phyloP scores from a whole-genome alignment of 35 echinoderm and acorn worm genomes.

The Apostichopus parvimensis region DNA sequence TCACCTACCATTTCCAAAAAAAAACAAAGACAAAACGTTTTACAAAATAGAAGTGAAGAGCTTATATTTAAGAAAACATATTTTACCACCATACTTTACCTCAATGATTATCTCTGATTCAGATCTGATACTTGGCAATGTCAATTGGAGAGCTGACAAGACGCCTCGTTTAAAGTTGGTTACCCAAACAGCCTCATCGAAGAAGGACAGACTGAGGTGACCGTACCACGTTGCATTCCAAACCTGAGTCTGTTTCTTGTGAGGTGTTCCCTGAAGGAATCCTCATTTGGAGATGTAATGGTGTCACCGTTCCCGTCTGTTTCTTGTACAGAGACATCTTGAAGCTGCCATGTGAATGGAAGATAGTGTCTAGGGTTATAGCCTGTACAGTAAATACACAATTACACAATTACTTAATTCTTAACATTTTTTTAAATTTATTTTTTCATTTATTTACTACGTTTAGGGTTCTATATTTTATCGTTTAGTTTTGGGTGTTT shows the following conservation, averaged over 20 bases:
- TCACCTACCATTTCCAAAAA: no score
- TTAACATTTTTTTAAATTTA: no score
- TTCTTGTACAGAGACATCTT: conserved; percentile 39
- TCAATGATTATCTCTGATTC: conserved; percentile 22
- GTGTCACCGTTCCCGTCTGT: conserved; percentile 11
- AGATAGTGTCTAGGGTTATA: no score
- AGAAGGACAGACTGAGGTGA: conserved; percentile 72
- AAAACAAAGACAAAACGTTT: no score
- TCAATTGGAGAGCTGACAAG: conserved; percentile 74
- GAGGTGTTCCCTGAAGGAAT: conserved; percentile 28
- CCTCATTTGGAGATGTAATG: conserved; percentile 50
- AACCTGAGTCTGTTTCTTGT: conserved; percentile 56
- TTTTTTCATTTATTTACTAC: no score
- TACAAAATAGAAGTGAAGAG: no score
- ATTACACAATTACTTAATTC: no score
- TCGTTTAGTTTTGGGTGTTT: no score
- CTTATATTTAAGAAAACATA: no score
- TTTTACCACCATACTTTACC: neutral
- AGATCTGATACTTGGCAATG: neutral
- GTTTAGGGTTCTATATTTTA: no score
- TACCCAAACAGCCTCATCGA: conserved; percentile 53
- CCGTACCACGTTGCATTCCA: conserved; percentile 64
- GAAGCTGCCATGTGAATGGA: conserved; percentile 4
- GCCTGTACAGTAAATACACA: no score
- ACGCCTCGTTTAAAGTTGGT: conserved; percentile 87